A percentile compares a stretch with the other conserved stretches of the same genome.
phyloP scores from a whole-genome alignment of 1,140 invertebrate genomes.

The Drosophila subobscura region DNA sequence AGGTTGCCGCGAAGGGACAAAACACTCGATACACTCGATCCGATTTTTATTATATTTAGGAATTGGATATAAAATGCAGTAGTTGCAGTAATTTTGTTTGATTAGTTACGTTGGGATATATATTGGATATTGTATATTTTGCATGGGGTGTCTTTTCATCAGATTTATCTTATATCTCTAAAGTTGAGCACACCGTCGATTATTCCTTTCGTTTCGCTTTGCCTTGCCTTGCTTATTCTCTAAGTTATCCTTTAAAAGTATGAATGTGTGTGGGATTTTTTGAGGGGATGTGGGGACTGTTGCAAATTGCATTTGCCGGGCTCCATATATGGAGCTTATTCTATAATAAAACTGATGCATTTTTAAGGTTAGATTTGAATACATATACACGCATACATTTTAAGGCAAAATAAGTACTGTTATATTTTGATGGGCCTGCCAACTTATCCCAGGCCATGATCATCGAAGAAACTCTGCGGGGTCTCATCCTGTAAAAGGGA shows the following conservation, averaged over 20 bases:
- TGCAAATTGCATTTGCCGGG: conserved; percentile 58
- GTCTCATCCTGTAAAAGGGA: conserved; percentile 97
- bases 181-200: conserved; percentile 57
- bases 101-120: conserved; percentile 27
- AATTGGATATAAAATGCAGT: neutral
- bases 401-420: conserved; percentile 63
- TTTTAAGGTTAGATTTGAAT: conserved; percentile 62
- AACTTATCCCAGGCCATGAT: conserved; percentile 96
- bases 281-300: conserved; percentile 1
- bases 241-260: conserved; percentile 38
- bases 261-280: conserved; percentile 37
- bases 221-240: conserved; percentile 15
- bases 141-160: conserved; percentile 14
- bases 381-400: conserved; percentile 61
- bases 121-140: conserved; percentile 45
- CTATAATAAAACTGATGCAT: conserved; percentile 52
- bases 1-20: neutral
- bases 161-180: conserved; percentile 37
- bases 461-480: conserved; percentile 99
- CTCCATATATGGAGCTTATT: conserved; percentile 18
- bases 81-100: conserved; percentile 14
- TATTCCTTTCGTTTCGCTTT: conserved; percentile 19
- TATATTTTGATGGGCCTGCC: conserved; percentile 10
- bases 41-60: conserved; percentile 2
- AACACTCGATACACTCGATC: neutral